phyloP scores from a whole-genome alignment of 92 coral and sea anemone genomes.

The Epizoanthus stellaris region DNA sequence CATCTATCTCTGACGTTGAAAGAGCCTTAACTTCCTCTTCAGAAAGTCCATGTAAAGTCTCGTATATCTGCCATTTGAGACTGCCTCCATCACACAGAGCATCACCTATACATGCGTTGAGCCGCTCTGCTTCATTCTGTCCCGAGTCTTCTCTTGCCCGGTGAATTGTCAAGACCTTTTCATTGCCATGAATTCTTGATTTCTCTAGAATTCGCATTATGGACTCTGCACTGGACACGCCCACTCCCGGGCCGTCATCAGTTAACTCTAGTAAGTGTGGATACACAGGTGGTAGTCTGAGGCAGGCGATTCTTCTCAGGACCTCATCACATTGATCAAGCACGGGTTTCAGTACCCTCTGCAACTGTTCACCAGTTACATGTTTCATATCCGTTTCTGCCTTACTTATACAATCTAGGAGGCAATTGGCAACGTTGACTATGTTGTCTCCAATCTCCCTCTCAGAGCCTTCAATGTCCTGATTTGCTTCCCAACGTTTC shows the following conservation, averaged over 20 bases:
- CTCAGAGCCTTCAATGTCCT: slow-evolving; percentile 27
- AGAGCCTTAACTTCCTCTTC: slow-evolving; percentile 43
- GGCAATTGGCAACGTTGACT: background rate
- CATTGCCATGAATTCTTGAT: slow-evolving; percentile 46
- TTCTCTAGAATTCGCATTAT: slow-evolving; percentile 36
- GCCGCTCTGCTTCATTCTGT: slow-evolving; percentile 55
- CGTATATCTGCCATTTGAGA: slow-evolving; percentile 37
- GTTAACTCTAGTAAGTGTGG: slow-evolving; percentile 23
- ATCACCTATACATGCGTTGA: slow-evolving; percentile 46
- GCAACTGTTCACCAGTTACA: background rate
- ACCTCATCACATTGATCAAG: background rate
- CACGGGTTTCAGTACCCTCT: background rate
- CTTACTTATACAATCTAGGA: background rate
- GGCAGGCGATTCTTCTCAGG: slow-evolving; percentile 2
- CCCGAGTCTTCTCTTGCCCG: slow-evolving; percentile 58
- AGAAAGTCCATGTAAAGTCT: slow-evolving; percentile 46
- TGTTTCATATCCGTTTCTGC: background rate
- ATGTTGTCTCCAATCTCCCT: background rate
- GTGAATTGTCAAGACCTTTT: slow-evolving; percentile 46
- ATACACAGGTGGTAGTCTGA: slow-evolving; percentile 33
- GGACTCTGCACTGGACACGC: slow-evolving; percentile 45
- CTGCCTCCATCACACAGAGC: slow-evolving; percentile 43
- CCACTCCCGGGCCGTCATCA: slow-evolving; percentile 41
- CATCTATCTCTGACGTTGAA: slow-evolving; percentile 38
- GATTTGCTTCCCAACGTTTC: slow-evolving; percentile 43